Percentiles rank a stretch among this genome's conserved stretches.
phyloP scores from a whole-genome alignment of 2,888 invertebrate species.

The Macrophya annulata region DNA sequence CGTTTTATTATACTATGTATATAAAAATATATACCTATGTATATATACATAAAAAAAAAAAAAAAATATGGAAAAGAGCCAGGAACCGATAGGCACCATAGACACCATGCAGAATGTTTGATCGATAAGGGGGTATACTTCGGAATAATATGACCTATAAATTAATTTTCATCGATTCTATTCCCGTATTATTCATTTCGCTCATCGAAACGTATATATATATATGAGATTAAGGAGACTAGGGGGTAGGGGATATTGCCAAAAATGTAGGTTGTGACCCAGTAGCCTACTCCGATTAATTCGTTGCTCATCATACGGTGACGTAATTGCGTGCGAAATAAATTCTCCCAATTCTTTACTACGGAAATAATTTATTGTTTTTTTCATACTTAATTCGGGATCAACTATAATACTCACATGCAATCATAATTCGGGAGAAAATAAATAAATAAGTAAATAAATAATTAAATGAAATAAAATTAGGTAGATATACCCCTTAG shows the following conservation, averaged over 20 bases:
- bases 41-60: not conserved
- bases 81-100: slow-evolving; percentile 44
- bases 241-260: slow-evolving; percentile 11
- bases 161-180: not conserved
- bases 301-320: not conserved
- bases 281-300: slow-evolving; percentile 1
- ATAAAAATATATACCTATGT: no score
- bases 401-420: not conserved
- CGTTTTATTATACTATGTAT: no score
- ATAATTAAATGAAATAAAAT: no score
- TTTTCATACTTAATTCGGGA: not conserved
- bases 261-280: slow-evolving; percentile 54
- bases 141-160: not conserved
- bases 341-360: not conserved
- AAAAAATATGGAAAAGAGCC: slow-evolving; percentile 1
- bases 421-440: not conserved
- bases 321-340: slow-evolving; percentile 34
- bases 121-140: slow-evolving; percentile 1
- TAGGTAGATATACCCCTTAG: not conserved
- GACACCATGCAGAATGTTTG: slow-evolving; percentile 39
- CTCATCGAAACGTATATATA: no score
- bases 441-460: no score
- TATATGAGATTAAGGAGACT: slow-evolving; percentile 84
- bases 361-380: not conserved
- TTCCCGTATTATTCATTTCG: not conserved